Evolutionary conservation across 2,113 vertebrate genomes (phyloP).

Genomic region (Gasterosteus aculeatus): DNA sequence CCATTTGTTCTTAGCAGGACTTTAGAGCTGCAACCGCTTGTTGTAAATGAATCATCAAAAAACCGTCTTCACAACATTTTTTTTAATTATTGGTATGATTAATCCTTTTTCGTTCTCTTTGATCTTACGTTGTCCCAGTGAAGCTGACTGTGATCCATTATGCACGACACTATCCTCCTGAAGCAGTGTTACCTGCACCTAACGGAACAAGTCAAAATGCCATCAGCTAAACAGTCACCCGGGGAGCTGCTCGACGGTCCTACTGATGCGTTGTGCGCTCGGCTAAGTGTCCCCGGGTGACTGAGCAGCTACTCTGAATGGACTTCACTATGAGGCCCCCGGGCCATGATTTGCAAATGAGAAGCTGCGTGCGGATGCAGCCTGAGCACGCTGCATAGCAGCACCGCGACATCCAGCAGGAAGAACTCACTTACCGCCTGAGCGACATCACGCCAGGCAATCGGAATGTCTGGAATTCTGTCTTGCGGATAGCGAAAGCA

Average conservation of each 20-base stretch:
- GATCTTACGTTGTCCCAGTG: not conserved
- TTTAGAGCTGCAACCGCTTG: not conserved
- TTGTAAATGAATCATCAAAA: not conserved
- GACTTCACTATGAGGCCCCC: not conserved
- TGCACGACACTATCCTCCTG: not conserved
- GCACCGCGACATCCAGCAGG: conserved; percentile 9
- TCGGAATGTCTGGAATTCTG: conserved; percentile 49
- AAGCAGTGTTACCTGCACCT: not conserved
- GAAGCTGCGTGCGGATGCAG: conserved; percentile 12
- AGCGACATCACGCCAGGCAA: conserved; percentile 31
- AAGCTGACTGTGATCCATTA: not conserved
- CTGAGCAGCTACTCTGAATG: not conserved
- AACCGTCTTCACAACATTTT: not conserved
- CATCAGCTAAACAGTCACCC: not conserved
- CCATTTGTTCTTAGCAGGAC: not conserved
- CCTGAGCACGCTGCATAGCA: not conserved
- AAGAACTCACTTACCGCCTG: conserved; percentile 42
- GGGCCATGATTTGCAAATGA: conserved; percentile 36
- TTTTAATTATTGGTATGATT: not conserved
- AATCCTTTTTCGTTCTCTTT: not conserved
- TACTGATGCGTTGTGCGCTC: not conserved
- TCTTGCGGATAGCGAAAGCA: conserved; percentile 51
- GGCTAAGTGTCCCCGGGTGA: not conserved
- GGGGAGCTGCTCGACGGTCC: not conserved
- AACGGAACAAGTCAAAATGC: not conserved